Conservation (phyloP, 1,140 invertebrate genomes). For the Kradibia gibbosae region DNA sequence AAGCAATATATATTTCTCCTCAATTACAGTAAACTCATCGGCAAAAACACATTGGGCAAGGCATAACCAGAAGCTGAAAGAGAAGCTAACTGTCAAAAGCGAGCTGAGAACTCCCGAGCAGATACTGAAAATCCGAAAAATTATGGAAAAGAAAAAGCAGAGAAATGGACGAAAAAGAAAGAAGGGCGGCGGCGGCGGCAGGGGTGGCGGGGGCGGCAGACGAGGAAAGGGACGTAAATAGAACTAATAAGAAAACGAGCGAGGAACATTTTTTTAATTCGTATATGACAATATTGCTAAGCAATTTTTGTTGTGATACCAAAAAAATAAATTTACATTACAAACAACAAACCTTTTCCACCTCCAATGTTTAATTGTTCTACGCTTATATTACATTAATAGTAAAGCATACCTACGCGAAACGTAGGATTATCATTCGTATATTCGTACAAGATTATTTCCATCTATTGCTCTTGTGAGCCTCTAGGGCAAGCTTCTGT, state of each 20-base stretch:
- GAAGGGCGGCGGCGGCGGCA: constrained; percentile 56
- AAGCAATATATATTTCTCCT: constrained; percentile 32
- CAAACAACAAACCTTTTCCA: too few relatives aligned
- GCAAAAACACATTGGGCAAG: constrained; percentile 75
- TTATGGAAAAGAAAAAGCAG: constrained; percentile 73
- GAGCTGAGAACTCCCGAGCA: constrained; percentile 81
- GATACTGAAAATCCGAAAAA: constrained; percentile 79
- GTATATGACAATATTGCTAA: constrained; percentile 49
- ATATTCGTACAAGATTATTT: too few relatives aligned
- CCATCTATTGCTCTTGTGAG: too few relatives aligned
- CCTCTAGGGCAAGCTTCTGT: too few relatives aligned
- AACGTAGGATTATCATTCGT: too few relatives aligned
- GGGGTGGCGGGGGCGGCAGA: constrained; percentile 57
- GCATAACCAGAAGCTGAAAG: constrained; percentile 76
- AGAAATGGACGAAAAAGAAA: constrained; percentile 64
- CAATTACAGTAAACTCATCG: constrained; percentile 62
- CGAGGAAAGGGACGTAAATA: constrained; percentile 50
- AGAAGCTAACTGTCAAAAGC: constrained; percentile 67
- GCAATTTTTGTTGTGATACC: constrained; percentile 19
- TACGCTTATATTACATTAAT: too few relatives aligned
- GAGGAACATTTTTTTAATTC: neutral
- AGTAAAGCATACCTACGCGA: too few relatives aligned
- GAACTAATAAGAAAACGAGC: constrained; percentile 55
- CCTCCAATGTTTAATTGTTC: too few relatives aligned
- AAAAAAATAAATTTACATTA: neutral